Evolutionary conservation across 2,888 invertebrate species (phyloP).

Genomic region (Clivina fossor): DNA sequence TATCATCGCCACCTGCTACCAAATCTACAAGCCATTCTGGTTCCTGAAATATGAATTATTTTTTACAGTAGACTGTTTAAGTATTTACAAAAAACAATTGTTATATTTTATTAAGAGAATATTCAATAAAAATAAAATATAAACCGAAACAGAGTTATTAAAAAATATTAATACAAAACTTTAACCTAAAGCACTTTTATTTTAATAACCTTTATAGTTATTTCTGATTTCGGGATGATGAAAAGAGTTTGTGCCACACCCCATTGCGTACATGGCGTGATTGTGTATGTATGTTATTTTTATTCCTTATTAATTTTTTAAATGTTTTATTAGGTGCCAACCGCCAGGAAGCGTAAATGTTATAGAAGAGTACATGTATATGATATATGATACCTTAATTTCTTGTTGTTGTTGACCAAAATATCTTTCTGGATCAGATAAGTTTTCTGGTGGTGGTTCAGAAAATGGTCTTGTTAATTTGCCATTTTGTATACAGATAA

Average conservation of each 20-base stretch:
- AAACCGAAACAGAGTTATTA: neutral
- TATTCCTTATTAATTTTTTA: no score
- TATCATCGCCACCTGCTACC: constrained; percentile 37
- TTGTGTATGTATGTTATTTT: no score
- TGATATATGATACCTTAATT: constrained; percentile 39
- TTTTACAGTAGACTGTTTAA: neutral
- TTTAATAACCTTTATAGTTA: no score
- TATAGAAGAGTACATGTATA: neutral
- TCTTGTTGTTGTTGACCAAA: constrained; percentile 46
- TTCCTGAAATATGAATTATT: constrained; percentile 33
- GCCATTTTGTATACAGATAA: constrained; percentile 52
- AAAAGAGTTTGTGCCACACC: constrained; percentile 9
- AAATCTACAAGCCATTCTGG: constrained; percentile 49
- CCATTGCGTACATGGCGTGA: no score
- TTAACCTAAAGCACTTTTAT: no score
- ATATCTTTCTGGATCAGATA: constrained; percentile 48
- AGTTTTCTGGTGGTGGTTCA: no score
- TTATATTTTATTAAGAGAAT: neutral
- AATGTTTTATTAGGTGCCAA: no score
- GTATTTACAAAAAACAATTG: neutral
- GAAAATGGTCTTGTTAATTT: constrained; percentile 51
- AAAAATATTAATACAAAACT: no score
- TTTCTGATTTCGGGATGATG: no score
- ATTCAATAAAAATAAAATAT: no score
- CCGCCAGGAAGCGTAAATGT: constrained; percentile 3